Conservation (phyloP, 1,140 invertebrate species). For the Phthorimaea operculella region DNA sequence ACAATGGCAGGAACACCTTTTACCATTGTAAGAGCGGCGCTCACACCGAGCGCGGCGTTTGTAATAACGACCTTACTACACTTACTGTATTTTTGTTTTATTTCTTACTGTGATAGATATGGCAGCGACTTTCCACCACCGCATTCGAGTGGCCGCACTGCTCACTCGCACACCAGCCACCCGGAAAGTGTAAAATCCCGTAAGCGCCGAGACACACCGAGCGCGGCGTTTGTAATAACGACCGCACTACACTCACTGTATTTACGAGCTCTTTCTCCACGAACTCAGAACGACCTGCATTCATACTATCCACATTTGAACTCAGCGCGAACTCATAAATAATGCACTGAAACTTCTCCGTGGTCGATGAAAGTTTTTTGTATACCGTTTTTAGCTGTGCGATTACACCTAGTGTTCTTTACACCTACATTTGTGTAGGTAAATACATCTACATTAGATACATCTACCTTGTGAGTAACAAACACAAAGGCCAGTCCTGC, state of each 20-base stretch:
- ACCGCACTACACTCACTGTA: constrained; percentile 6
- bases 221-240: constrained; percentile 11
- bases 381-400: constrained; percentile 21
- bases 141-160: no score
- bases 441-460: no score
- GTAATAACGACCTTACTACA: constrained; percentile 10
- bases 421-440: no score
- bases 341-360: constrained; percentile 15
- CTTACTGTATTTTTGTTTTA: constrained; percentile 8
- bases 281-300: neutral
- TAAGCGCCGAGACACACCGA: constrained; percentile 9
- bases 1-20: no score
- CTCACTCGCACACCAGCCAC: neutral
- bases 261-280: constrained; percentile 7
- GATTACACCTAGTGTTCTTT: no score
- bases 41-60: constrained; percentile 7
- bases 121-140: no score
- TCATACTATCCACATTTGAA: constrained; percentile 9
- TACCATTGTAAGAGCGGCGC: constrained; percentile 8
- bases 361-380: constrained; percentile 23
- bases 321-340: constrained; percentile 15
- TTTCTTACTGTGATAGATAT: no score
- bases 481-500: constrained; percentile 33
- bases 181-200: constrained; percentile 19
- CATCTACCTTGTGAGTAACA: no score